A percentile compares a stretch with the other conserved stretches of the same genome.
These are phyloP conservation scores for Listrodromus nycthemerus DNA, from an alignment of 2,888 invertebrate species.

Conservation along the genomic window DNA sequence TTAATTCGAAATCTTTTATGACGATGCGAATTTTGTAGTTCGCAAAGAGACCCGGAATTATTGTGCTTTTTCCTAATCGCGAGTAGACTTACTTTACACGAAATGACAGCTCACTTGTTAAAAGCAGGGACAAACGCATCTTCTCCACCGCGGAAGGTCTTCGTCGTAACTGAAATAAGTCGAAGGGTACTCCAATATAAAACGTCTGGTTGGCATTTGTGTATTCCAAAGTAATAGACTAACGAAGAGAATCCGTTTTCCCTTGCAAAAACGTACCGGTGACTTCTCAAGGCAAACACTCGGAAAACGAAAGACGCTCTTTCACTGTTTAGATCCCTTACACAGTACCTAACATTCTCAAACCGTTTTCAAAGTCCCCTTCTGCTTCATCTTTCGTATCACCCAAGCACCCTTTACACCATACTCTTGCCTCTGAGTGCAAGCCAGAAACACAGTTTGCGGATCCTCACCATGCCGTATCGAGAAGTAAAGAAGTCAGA, in stretches of 20 bases:
- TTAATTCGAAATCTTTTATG: slow-evolving; percentile 57
- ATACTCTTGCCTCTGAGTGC: slow-evolving; percentile 17
- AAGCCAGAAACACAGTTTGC: slow-evolving; percentile 28
- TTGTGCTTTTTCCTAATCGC: no score
- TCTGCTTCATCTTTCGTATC: background rate
- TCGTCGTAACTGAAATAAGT: no score
- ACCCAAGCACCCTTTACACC: slow-evolving; percentile 15
- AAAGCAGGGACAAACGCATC: background rate
- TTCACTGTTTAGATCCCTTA: background rate
- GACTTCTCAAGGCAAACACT: background rate
- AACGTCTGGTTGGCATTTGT: background rate
- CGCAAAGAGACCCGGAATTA: no score
- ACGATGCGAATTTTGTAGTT: no score
- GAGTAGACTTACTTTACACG: no score
- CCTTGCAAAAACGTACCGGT: background rate
- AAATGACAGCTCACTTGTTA: background rate
- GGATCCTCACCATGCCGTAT: slow-evolving; percentile 16
- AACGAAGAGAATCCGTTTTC: background rate
- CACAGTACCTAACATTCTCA: slow-evolving; percentile 9
- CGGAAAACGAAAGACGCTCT: background rate
- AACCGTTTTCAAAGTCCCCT: background rate
- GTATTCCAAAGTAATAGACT: background rate
- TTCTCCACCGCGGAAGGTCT: background rate
- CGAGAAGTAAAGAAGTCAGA: slow-evolving; percentile 38
- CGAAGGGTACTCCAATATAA: background rate